phyloP scores from a whole-genome alignment of 2,113 vertebrate species.

The Camelus bactrianus region DNA sequence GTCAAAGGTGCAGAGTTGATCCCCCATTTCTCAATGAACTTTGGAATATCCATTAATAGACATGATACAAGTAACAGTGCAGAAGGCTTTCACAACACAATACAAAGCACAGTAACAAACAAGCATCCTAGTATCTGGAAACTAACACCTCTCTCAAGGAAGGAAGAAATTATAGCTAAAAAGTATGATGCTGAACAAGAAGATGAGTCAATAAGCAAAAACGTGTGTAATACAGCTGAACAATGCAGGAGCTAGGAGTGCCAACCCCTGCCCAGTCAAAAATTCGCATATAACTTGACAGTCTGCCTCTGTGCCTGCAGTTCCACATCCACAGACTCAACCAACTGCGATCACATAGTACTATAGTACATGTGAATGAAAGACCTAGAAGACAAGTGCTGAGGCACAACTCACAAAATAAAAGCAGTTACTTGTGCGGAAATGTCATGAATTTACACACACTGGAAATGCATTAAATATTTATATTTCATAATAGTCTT shows the following conservation, averaged over 20 bases:
- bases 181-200: rapidly evolving
- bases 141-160: not conserved
- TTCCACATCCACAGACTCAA: not conserved
- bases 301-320: not conserved
- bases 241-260: not conserved
- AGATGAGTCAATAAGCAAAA: not conserved
- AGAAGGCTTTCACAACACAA: not conserved
- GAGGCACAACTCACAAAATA: no score
- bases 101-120: not conserved
- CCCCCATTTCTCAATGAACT: not conserved
- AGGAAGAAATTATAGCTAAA: not conserved
- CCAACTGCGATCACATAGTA: not conserved
- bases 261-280: not conserved
- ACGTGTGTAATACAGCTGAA: not conserved
- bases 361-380: not conserved
- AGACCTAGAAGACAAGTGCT: not conserved
- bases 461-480: no score
- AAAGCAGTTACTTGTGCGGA: no score
- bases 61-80: not conserved
- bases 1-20: not conserved
- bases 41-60: not conserved
- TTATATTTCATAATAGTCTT: no score
- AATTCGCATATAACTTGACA: not conserved
- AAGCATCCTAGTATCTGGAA: not conserved
- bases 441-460: no score